Conservation (phyloP, 2,888 invertebrate genomes). For the Cataglyphis cursor region DNA sequence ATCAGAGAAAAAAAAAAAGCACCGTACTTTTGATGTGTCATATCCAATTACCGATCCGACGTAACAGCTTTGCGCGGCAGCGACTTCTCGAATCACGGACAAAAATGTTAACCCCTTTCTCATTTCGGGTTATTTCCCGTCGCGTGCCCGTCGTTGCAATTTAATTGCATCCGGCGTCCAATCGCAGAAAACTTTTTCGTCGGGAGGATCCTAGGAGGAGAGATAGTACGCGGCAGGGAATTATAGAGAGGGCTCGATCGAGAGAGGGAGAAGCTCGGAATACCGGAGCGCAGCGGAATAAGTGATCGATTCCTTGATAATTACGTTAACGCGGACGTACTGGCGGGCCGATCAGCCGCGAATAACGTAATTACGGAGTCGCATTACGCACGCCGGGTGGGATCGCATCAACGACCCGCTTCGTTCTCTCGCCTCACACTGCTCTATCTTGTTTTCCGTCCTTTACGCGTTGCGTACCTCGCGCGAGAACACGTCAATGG, state of each 20-base stretch:
- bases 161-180: slow-evolving; percentile 76
- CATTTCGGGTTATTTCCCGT: slow-evolving; percentile 57
- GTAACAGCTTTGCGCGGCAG: slow-evolving; percentile 31
- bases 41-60: slow-evolving; percentile 39
- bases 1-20: slow-evolving; percentile 1
- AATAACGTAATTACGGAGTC: slow-evolving; percentile 77
- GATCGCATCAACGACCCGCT: slow-evolving; percentile 60
- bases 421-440: slow-evolving; percentile 49
- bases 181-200: slow-evolving; percentile 74
- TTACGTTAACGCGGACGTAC: slow-evolving; percentile 75
- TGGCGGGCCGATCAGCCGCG: slow-evolving; percentile 75
- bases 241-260: slow-evolving; percentile 32
- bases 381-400: slow-evolving; percentile 71
- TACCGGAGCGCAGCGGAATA: slow-evolving; percentile 63
- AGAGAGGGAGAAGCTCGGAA: slow-evolving; percentile 50
- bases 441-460: slow-evolving; percentile 28
- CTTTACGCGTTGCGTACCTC: slow-evolving; percentile 23
- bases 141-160: slow-evolving; percentile 68
- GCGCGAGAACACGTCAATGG: slow-evolving; percentile 36
- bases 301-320: slow-evolving; percentile 79
- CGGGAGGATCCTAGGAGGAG: slow-evolving; percentile 13
- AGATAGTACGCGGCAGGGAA: slow-evolving; percentile 35
- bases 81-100: slow-evolving; percentile 45
- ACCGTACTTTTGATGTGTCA: slow-evolving; percentile 29
- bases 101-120: slow-evolving; percentile 44